phyloP scores from a whole-genome alignment of 2,113 vertebrate species.

The Ophthalmotilapia sp. region DNA sequence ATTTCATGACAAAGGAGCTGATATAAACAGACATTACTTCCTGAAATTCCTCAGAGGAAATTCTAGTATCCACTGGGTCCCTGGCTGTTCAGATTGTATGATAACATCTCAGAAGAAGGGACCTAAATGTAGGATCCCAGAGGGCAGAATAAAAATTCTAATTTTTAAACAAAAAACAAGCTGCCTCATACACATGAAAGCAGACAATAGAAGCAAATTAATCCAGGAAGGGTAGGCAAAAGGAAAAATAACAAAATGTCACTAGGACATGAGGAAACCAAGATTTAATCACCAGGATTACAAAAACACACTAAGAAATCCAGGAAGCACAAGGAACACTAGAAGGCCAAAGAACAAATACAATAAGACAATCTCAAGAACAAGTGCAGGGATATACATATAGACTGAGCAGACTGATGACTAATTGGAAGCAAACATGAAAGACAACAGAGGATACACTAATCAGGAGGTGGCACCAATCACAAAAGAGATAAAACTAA shows the following conservation, averaged over 20 bases:
- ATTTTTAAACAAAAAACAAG: background rate
- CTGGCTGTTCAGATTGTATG: background rate
- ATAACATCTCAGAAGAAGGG: background rate
- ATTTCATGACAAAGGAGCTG: background rate
- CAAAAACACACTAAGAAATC: background rate
- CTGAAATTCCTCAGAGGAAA: background rate
- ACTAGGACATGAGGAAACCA: background rate
- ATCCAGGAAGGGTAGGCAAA: background rate
- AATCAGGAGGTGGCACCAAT: background rate
- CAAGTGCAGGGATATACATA: background rate
- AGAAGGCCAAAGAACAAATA: background rate
- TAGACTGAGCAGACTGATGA: background rate
- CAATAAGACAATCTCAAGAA: background rate
- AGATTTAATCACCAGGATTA: background rate
- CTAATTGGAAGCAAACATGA: background rate
- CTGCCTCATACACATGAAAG: background rate
- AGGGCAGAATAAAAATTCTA: background rate
- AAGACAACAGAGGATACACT: background rate
- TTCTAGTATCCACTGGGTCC: background rate
- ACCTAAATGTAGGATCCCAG: background rate
- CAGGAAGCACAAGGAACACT: background rate
- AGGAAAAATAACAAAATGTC: background rate
- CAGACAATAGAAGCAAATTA: background rate
- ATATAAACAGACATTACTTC: background rate
- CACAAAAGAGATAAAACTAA: background rate